Conservation (phyloP, 2,888 invertebrate genomes). For the Ennomos quercinarius region DNA sequence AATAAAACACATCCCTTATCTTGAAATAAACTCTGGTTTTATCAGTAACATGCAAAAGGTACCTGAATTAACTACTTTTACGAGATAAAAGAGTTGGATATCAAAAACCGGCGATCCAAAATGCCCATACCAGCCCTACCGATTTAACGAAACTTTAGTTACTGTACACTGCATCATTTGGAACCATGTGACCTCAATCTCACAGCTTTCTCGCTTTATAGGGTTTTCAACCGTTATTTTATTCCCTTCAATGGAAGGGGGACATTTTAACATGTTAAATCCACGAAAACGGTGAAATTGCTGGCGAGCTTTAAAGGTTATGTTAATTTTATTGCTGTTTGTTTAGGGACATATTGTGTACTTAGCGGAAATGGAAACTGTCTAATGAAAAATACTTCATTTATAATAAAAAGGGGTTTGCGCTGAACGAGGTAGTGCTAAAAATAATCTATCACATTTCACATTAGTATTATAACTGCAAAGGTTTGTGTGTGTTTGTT, state of each 20-base stretch:
- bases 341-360: constrained; percentile 23
- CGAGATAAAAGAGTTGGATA: too few species aligned
- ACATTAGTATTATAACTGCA: too few species aligned
- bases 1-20: too few species aligned
- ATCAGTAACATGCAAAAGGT: too few species aligned
- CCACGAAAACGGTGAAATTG: constrained; percentile 54
- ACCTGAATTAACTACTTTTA: too few species aligned
- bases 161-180: constrained; percentile 10
- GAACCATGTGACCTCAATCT: constrained; percentile 50
- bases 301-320: constrained; percentile 54
- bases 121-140: too few species aligned
- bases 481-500: too few species aligned
- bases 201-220: constrained; percentile 47
- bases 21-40: too few species aligned
- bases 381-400: not conserved
- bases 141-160: constrained; percentile 1
- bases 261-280: constrained; percentile 54
- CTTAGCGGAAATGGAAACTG: constrained; percentile 1
- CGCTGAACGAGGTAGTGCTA: too few species aligned
- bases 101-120: too few species aligned
- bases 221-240: constrained; percentile 57
- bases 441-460: too few species aligned
- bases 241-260: constrained; percentile 54
- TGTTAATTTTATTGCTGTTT: constrained; percentile 57
- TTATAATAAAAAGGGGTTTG: too few species aligned